Evolutionary conservation across 1,140 invertebrate species (phyloP), one percentile per base, ranked within the genome.

Genomic region (Dufourea novaeangliae): DNA sequence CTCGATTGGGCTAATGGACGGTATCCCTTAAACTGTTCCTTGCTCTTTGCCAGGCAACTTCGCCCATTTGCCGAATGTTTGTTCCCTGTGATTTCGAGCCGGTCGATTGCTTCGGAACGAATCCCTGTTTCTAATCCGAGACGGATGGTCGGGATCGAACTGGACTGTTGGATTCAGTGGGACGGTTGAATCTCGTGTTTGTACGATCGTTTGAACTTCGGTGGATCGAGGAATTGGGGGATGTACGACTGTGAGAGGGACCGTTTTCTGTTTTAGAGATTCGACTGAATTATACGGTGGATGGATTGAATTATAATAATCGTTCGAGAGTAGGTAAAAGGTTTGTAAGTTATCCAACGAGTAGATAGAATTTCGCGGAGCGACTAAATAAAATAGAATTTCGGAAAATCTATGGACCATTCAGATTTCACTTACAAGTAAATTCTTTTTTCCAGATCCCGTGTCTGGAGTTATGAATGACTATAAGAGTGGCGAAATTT

Each of bases 401-500:
- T 50, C 20, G 46, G 20, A n/a, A 50, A 50, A 50, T 50, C 46
- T 50, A 50, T 50, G n/a, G n/a, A 50, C 46, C n/a, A n/a, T 50
- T 50, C n/a, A 50, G 46, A 50, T n/a, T 17, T 50, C 46, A 8
- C 46, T n/a, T n/a, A n/a, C 46, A n/a, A 50, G n/a, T 50, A 50
- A n/a, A 22, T n/a, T 50, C n/a, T n/a, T n/a, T n/a, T n/a, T n/a
- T 50, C n/a, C 46, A 50, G 46, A 50, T 50, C 46, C 46, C n/a
- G 46, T 50, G 20, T n/a, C 14, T 5, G 41, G 46, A 6, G 29
- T 34, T 59, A 59, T 20, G 20, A 74, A 32, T 29, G 52, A 68
- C n/a, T 8, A 22, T 27, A 25, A 52, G 62, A 64, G 37, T n/a
- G 20, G 46, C 56, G 44, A 75, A 68, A 64, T 67, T 67, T 0